phyloP scores from a whole-genome alignment of 2,797 vertebrate genomes.

The Etheostoma perlongum region DNA sequence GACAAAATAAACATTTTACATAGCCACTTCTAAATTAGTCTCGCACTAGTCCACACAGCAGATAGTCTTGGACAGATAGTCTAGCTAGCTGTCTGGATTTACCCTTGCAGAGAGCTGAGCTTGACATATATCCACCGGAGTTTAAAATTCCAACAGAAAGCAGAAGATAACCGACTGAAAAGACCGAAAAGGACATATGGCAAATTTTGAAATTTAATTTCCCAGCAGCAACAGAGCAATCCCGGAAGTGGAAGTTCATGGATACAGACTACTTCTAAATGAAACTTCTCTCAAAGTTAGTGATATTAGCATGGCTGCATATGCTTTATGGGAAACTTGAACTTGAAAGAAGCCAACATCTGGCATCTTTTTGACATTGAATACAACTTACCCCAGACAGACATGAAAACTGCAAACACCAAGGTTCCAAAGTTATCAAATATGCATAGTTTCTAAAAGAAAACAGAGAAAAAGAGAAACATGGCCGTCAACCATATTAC shows the following conservation, averaged over 20 bases:
- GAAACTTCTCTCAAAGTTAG: neutral
- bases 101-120: no score
- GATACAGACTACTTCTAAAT: neutral
- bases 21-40: no score
- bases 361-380: neutral
- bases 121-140: no score
- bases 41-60: no score
- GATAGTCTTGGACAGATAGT: no score
- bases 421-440: constrained; percentile 97
- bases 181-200: no score
- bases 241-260: no score
- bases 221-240: no score
- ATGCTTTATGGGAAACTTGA: neutral
- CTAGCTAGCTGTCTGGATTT: no score
- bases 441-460: constrained; percentile 92
- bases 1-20: neutral
- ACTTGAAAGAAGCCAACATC: neutral
- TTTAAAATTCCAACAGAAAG: no score
- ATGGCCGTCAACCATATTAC: neutral
- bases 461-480: constrained; percentile 5
- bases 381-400: constrained; percentile 92
- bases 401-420: constrained; percentile 96
- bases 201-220: no score
- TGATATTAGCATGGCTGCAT: neutral
- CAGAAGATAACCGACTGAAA: no score